Base-by-base conservation (phyloP, 2,797 vertebrate species). In the Dallia pectoralis region DNA sequence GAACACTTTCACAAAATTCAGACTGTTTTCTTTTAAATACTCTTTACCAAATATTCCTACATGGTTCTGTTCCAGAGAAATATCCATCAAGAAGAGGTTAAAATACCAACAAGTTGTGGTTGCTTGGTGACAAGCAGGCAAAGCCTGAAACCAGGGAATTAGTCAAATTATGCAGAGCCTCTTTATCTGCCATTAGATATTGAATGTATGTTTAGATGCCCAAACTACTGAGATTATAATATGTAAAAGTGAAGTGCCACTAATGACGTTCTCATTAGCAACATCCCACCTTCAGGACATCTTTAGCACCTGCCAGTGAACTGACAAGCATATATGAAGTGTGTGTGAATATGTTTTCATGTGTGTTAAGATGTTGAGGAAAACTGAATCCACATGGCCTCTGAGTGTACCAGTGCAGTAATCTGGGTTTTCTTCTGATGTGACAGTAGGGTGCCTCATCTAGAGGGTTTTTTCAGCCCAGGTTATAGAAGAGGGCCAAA, bases 401-500 rank as follows among this genome's bases (percentile, higher is more conserved):
- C 33, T 19, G 27, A 40, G 27, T 3, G 22, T n/a, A 53, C 25
- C 47, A 40, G 44, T 30, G 36, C 1, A 59, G 40, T 11, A 3
- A 9, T 36, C 56, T 65, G 74, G 74, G 25, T 67, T 32, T 25
- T 27, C 1, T 56, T 19, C 40, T 40, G 51, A 63, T 51, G 71
- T 66, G 71, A 14, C 29, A 16, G 49, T 18, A 15, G 22, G 30
- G 27, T n/a, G 22, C 67, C 82, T 0, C 89, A 97, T 96, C 95
- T 99, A 97, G 86, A 98, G 95, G 95, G 91, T 96, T 96, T 75
- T 99, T 96, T 88, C 94, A 93, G 85, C 49, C 14, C 49, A 51
- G 49, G 22, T 4, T 29, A 18, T 53, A 61, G 53, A 7, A 27
- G 16, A 61, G 32, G 18, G 27, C 32, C 29, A 1, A 40, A 40